Conservation (phyloP, 2,888 invertebrate species). For the Prosopocoilus inquinatus region DNA sequence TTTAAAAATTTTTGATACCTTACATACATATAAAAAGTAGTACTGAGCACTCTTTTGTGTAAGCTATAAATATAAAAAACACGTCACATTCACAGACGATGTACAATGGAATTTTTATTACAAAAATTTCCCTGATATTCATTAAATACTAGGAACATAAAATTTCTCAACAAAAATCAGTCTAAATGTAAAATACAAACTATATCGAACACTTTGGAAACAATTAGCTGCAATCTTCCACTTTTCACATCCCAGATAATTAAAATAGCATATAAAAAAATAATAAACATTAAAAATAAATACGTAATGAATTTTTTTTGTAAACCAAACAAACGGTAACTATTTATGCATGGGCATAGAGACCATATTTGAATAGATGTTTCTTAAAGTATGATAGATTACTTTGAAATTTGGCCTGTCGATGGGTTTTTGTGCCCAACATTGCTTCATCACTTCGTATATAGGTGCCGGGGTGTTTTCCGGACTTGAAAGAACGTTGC, state of each 20-base stretch:
- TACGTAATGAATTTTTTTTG: too few relatives aligned
- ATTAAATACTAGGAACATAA: constrained; percentile 8
- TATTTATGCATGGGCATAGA: constrained; percentile 7
- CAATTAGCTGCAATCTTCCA: too few relatives aligned
- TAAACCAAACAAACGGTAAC: too few relatives aligned
- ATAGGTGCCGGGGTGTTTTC: constrained; percentile 84
- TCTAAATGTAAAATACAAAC: too few relatives aligned
- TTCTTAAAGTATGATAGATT: constrained; percentile 70
- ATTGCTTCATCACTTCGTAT: constrained; percentile 90
- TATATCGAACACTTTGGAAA: too few relatives aligned
- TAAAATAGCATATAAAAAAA: too few relatives aligned
- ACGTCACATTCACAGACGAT: constrained; percentile 9
- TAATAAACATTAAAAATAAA: too few relatives aligned
- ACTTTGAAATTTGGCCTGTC: constrained; percentile 83
- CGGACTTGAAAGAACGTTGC: constrained; percentile 85
- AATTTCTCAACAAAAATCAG: not conserved
- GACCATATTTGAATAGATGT: constrained; percentile 42
- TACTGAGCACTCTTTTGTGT: constrained; percentile 7
- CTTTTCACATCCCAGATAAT: too few relatives aligned
- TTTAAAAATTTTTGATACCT: constrained; percentile 10
- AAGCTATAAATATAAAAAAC: constrained; percentile 4
- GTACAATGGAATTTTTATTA: constrained; percentile 12
- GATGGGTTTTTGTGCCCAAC: constrained; percentile 86
- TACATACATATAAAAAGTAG: constrained; percentile 11
- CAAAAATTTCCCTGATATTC: constrained; percentile 11